Base-by-base conservation (phyloP, 2,888 invertebrate species). In the Caradrina clavipalpis region DNA sequence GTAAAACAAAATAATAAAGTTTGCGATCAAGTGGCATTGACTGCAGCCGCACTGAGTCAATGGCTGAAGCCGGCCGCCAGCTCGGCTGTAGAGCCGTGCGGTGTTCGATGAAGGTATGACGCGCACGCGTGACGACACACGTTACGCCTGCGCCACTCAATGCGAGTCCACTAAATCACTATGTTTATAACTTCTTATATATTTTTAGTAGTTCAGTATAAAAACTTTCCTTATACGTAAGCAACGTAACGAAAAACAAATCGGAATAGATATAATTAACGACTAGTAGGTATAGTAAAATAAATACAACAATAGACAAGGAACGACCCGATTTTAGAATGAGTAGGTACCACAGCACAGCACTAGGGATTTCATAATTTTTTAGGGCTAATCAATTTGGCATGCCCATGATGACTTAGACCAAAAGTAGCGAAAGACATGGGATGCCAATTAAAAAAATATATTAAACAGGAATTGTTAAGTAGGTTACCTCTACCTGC, bases 71-170 rank as follows among this genome's bases (percentile, higher is more conserved):
- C 73, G 70, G 81, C 71, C 73, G 69, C 79, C 69, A 4, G 26
- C 26, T 26, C 76, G 79, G 73, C 71, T 61, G 64, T 59, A 62
- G 65, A 72, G 76, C 58, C 73, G 72, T 80, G 77, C 64, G 64
- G 75, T 74, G 76, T 79, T 81, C 71, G 73, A 81, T 72, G 74
- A 31, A 55, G 31, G 35, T 60, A 75, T 84, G 85, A 84, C 81
- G 84, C 78, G 83, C 79, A 50, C 74, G 73, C 71, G 73, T 87
- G 84, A 87, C 79, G 79, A 78, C 77, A 82, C 62, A 60, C 31
- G 66, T 69, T 66, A 74, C 83, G 80, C 63, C 58, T 60, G 76
- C 65, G 73, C 61, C 31, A 56, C 66, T 49, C 69, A 69, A 72
- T 67, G 63, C 70, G 49, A 73, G 68, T 50, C 21, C 31, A 64